Evolutionary conservation across 1,140 invertebrate species (phyloP).

Genomic region (Aphelenchoides avenae): DNA sequence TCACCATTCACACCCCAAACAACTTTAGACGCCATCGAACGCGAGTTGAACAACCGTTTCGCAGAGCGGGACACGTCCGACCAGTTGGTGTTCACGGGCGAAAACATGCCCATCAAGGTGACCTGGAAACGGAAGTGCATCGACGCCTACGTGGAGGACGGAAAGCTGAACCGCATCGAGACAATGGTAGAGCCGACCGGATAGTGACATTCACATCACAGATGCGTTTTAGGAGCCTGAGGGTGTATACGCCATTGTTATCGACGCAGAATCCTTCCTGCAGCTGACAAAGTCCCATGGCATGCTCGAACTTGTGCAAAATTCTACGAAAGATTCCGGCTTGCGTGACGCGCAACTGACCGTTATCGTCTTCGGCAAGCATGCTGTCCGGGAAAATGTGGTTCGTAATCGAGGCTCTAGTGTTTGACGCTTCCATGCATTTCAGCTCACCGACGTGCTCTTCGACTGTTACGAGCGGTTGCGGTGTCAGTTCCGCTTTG

Average conservation of each 20-base stretch:
- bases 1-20: neutral
- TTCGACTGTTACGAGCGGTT: constrained; percentile 35
- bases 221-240: constrained; percentile 31
- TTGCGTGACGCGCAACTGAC: constrained; percentile 29
- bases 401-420: constrained; percentile 7
- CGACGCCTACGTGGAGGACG: constrained; percentile 35
- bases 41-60: constrained; percentile 24
- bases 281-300: constrained; percentile 19
- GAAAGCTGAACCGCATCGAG: constrained; percentile 27
- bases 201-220: neutral
- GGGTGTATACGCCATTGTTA: constrained; percentile 26
- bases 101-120: constrained; percentile 16
- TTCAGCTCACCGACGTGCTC: constrained; percentile 36
- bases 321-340: constrained; percentile 3
- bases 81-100: constrained; percentile 33
- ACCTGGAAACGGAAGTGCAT: constrained; percentile 35
- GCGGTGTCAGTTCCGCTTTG: constrained; percentile 42
- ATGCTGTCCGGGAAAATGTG: constrained; percentile 26
- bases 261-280: constrained; percentile 39
- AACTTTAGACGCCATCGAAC: constrained; percentile 14
- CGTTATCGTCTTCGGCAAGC: constrained; percentile 29
- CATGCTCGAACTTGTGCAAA: constrained; percentile 1
- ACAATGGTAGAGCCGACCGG: constrained; percentile 26
- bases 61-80: constrained; percentile 30
- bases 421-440: constrained; percentile 1